Evolutionary conservation across 1,140 invertebrate species (phyloP).

Genomic region (Xylocopa sonorina): DNA sequence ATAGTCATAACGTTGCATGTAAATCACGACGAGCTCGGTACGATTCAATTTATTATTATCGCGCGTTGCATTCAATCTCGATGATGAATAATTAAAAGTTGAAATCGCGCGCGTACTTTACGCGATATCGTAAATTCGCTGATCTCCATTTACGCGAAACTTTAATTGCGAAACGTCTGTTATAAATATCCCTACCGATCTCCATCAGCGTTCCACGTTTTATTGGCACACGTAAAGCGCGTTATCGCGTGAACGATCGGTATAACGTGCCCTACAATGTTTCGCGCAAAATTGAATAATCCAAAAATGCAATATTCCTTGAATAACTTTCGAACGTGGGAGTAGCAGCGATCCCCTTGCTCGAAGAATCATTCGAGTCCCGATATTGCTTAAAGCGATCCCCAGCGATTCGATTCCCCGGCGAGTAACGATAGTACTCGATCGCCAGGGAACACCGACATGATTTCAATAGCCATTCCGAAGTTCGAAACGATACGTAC

Average conservation of each 20-base stretch:
- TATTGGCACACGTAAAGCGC: too few species aligned
- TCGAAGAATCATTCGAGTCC: background rate
- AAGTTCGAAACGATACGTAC: background rate
- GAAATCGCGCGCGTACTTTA: background rate
- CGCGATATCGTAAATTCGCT: background rate
- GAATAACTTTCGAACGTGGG: too few species aligned
- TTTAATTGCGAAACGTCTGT: background rate
- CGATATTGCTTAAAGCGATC: background rate
- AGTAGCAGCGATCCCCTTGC: background rate
- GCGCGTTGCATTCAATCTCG: background rate
- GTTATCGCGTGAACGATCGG: background rate
- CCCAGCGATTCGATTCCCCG: background rate
- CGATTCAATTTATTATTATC: slow-evolving; percentile 6
- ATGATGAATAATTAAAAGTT: background rate
- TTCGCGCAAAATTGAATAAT: too few species aligned
- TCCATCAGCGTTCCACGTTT: too few species aligned
- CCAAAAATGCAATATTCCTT: background rate
- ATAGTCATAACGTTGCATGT: background rate
- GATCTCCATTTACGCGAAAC: background rate
- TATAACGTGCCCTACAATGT: too few species aligned
- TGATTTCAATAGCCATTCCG: background rate
- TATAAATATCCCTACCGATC: background rate
- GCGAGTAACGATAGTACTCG: background rate
- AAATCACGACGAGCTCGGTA: background rate
- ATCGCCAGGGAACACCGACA: too few species aligned